Evolutionary conservation across 2,888 invertebrate species (phyloP).

Genomic region (Rugalucina vietnamica): DNA sequence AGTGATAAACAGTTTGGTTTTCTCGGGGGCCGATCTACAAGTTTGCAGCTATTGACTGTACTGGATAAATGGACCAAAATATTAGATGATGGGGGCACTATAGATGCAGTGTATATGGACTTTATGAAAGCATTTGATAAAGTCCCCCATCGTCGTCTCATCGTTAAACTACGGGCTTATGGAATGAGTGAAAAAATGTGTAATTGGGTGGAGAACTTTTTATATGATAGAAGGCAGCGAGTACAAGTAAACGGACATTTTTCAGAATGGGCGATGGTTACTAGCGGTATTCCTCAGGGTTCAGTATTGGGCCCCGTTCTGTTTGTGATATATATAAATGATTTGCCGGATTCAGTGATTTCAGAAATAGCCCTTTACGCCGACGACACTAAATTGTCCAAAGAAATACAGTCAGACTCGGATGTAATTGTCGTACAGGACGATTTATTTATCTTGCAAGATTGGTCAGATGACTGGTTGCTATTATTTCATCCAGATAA

Average conservation of each 20-base stretch:
- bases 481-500: constrained; percentile 5
- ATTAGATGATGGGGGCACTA: too few relatives aligned
- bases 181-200: not conserved
- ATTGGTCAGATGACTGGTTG: constrained; percentile 3
- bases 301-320: not conserved
- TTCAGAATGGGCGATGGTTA: not conserved
- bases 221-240: not conserved
- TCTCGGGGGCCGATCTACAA: too few relatives aligned
- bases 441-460: not conserved
- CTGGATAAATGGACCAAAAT: too few relatives aligned
- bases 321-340: not conserved
- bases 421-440: not conserved
- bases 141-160: constrained; percentile 15
- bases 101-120: too few relatives aligned
- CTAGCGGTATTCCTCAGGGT: not conserved
- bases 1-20: too few relatives aligned
- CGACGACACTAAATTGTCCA: not conserved
- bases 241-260: not conserved
- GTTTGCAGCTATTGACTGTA: too few relatives aligned
- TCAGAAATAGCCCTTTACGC: not conserved
- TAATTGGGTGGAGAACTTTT: constrained; percentile 1
- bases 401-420: not conserved
- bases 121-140: too few relatives aligned
- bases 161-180: constrained; percentile 10
- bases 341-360: not conserved